A percentile compares a stretch with the other conserved stretches of the same genome.
Conservation (phyloP, 1,140 invertebrate species). For the Drosophila ficusphila region DNA sequence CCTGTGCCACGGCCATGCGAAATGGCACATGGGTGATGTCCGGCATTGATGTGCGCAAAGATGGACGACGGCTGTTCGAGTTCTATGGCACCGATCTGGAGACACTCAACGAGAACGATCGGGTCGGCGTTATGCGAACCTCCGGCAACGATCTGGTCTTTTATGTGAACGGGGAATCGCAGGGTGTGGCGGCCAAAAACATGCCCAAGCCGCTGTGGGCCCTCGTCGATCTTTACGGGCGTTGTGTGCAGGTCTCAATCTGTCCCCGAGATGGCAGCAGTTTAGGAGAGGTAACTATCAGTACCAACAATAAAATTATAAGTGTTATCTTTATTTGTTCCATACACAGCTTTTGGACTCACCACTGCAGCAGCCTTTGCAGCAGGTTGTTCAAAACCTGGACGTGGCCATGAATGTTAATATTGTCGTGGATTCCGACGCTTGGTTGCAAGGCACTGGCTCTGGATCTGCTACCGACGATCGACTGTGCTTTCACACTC, state of each 20-base stretch:
- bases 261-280: slow-evolving; percentile 77
- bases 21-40: slow-evolving; percentile 96
- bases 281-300: slow-evolving; percentile 48
- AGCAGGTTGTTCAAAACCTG: slow-evolving; percentile 79
- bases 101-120: slow-evolving; percentile 92
- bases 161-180: slow-evolving; percentile 94
- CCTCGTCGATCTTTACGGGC: slow-evolving; percentile 95
- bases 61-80: slow-evolving; percentile 92
- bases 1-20: slow-evolving; percentile 92
- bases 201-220: slow-evolving; percentile 92
- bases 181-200: slow-evolving; percentile 92
- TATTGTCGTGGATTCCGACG: slow-evolving; percentile 59
- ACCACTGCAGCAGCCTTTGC: slow-evolving; percentile 57
- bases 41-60: slow-evolving; percentile 92
- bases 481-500: slow-evolving; percentile 93
- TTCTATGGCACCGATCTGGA: slow-evolving; percentile 94
- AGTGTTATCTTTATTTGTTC: no score
- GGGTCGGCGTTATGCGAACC: slow-evolving; percentile 92
- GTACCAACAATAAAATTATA: no score
- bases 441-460: slow-evolving; percentile 24
- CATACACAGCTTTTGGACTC: slow-evolving; percentile 50
- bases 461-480: slow-evolving; percentile 83
- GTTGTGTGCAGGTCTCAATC: slow-evolving; percentile 94
- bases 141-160: slow-evolving; percentile 93
- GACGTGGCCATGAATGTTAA: slow-evolving; percentile 81